Percentiles rank a stretch among this genome's conserved stretches.
These are phyloP conservation scores for Tretioscincus oriximinensis DNA, from an alignment of 2,113 vertebrate species.

Conservation along the genomic window DNA sequence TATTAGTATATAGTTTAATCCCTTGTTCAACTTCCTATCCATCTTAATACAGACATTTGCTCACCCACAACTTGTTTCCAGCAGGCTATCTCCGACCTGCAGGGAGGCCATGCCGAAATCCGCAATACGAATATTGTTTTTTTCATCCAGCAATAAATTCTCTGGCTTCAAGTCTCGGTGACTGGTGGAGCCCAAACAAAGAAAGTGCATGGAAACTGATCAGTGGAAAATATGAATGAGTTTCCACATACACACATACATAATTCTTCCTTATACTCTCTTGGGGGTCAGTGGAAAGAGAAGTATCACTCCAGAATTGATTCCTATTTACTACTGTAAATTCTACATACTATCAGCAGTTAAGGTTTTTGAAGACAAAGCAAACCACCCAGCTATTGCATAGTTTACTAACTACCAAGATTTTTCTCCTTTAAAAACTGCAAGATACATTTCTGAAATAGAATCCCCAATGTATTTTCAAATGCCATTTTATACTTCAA, in stretches of 20 bases:
- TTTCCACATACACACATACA: neutral
- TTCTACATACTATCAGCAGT: too few species aligned
- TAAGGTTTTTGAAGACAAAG: too few species aligned
- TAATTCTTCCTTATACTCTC: neutral
- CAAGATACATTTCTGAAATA: too few species aligned
- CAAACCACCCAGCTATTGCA: too few species aligned
- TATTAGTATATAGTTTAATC: neutral
- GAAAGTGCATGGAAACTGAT: neutral
- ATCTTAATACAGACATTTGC: slow-evolving; percentile 31
- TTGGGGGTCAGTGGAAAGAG: neutral
- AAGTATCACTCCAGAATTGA: neutral
- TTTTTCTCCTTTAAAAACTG: too few species aligned
- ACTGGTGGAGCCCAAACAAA: slow-evolving; percentile 61
- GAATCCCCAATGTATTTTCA: too few species aligned
- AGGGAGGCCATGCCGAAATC: slow-evolving; percentile 94
- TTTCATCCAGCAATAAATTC: slow-evolving; percentile 91
- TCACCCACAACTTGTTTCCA: slow-evolving; percentile 95
- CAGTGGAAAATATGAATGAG: neutral
- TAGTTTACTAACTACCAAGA: too few species aligned
- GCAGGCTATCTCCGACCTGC: slow-evolving; percentile 91
- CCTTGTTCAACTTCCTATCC: neutral
- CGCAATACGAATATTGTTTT: slow-evolving; percentile 92
- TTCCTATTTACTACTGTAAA: too few species aligned
- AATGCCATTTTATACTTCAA: too few species aligned
- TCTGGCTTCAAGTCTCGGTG: slow-evolving; percentile 94